These are phyloP conservation scores for Schrankia costaestrigalis DNA, from an alignment of 2,888 invertebrate genomes.

Conservation along the genomic window DNA sequence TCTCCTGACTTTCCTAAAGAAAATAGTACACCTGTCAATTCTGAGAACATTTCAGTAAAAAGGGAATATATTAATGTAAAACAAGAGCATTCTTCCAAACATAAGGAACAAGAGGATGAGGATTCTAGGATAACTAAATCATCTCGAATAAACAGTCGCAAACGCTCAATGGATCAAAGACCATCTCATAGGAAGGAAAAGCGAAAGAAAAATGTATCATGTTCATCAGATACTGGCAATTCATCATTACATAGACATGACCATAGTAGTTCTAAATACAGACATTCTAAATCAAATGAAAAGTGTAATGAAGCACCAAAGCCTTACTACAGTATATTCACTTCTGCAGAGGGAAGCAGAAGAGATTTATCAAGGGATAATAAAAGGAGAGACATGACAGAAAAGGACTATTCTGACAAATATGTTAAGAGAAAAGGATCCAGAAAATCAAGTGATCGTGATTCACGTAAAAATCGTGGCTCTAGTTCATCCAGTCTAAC, in stretches of 20 bases:
- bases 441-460: slow-evolving; percentile 42
- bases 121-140: slow-evolving; percentile 28
- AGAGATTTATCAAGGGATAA: slow-evolving; percentile 42
- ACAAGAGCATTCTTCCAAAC: slow-evolving; percentile 27
- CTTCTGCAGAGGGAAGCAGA: slow-evolving; percentile 35
- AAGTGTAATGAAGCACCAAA: slow-evolving; percentile 46
- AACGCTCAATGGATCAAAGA: slow-evolving; percentile 65
- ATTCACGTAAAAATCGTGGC: slow-evolving; percentile 40
- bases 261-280: slow-evolving; percentile 31
- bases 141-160: slow-evolving; percentile 49
- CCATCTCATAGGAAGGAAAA: slow-evolving; percentile 74
- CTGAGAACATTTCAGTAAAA: slow-evolving; percentile 10
- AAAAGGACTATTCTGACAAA: slow-evolving; percentile 61
- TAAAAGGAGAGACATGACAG: slow-evolving; percentile 38
- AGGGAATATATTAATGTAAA: slow-evolving; percentile 18
- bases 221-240: slow-evolving; percentile 34
- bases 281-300: slow-evolving; percentile 39
- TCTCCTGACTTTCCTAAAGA: slow-evolving; percentile 13
- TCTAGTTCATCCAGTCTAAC: slow-evolving; percentile 55
- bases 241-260: slow-evolving; percentile 41
- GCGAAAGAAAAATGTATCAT: slow-evolving; percentile 62
- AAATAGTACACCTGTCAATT: slow-evolving; percentile 16
- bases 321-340: slow-evolving; percentile 47
- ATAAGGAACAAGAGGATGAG: slow-evolving; percentile 32
- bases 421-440: slow-evolving; percentile 67